Evolutionary conservation across 2,113 vertebrate species (phyloP).

Genomic region (Barbus barbus): DNA sequence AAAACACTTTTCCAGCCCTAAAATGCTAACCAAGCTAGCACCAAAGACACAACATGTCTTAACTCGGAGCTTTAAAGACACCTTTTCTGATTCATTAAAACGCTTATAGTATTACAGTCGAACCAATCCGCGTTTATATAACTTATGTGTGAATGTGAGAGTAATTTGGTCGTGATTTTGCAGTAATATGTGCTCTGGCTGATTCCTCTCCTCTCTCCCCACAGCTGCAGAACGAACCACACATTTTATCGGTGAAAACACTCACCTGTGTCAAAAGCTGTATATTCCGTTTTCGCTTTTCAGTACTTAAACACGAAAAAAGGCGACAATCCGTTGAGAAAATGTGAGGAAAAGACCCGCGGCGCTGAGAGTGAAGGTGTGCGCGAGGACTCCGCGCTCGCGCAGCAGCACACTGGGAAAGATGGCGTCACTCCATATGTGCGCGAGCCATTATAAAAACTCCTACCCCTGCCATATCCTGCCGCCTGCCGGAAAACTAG

Average conservation of each 20-base stretch:
- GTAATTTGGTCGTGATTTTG: neutral
- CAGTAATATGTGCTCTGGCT: neutral
- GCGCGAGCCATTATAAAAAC: slow-evolving; percentile 72
- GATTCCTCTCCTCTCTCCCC: neutral
- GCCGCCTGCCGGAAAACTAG: slow-evolving; percentile 68
- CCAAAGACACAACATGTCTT: neutral
- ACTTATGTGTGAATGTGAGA: neutral
- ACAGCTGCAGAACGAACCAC: slow-evolving; percentile 9
- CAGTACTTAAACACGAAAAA: slow-evolving; percentile 33
- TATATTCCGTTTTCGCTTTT: slow-evolving; percentile 61
- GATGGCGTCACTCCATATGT: slow-evolving; percentile 80
- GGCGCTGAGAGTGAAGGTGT: slow-evolving; percentile 53
- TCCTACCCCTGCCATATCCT: slow-evolving; percentile 66
- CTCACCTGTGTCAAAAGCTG: slow-evolving; percentile 71
- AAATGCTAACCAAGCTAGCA: slow-evolving; percentile 32
- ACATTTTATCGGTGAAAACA: neutral
- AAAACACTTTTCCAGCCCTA: slow-evolving; percentile 14
- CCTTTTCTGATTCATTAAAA: neutral
- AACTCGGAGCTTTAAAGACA: neutral
- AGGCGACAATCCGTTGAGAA: slow-evolving; percentile 55
- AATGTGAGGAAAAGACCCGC: slow-evolving; percentile 61
- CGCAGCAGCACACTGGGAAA: slow-evolving; percentile 69
- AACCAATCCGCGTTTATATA: neutral
- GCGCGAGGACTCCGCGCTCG: slow-evolving; percentile 54
- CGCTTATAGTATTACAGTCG: neutral